These are phyloP conservation scores for Zapornia atra DNA, from an alignment of 2,113 vertebrate species.

Conservation along the genomic window DNA sequence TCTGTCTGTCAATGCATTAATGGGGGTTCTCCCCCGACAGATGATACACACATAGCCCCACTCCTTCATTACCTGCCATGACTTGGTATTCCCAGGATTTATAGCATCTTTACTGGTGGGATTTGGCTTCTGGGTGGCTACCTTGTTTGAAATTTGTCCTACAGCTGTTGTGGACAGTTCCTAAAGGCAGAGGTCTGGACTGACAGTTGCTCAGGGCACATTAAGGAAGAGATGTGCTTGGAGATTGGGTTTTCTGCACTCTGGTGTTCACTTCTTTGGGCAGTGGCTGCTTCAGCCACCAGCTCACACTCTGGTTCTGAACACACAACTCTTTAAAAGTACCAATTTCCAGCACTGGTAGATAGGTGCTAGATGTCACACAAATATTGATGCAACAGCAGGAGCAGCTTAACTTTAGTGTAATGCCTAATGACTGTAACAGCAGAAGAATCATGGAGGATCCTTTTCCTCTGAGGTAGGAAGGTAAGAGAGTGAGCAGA, in stretches of 20 bases:
- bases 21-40: not conserved
- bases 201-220: not conserved
- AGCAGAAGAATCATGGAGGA: not conserved
- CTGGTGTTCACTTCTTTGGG: not conserved
- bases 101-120: not conserved
- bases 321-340: not conserved
- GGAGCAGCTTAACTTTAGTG: not conserved
- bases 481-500: not conserved
- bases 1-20: not conserved
- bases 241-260: not conserved
- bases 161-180: not conserved
- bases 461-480: not conserved
- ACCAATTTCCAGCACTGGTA: not conserved
- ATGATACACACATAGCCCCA: accelerated
- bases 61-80: not conserved
- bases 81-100: not conserved
- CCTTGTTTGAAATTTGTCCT: not conserved
- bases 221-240: too few species aligned
- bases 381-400: not conserved
- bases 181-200: not conserved
- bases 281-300: not conserved
- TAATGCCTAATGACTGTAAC: not conserved
- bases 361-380: not conserved
- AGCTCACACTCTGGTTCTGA: not conserved
- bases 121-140: not conserved